These are phyloP conservation scores for Actinemys pallida DNA, from an alignment of 2,113 vertebrate genomes.

Conservation along the genomic window DNA sequence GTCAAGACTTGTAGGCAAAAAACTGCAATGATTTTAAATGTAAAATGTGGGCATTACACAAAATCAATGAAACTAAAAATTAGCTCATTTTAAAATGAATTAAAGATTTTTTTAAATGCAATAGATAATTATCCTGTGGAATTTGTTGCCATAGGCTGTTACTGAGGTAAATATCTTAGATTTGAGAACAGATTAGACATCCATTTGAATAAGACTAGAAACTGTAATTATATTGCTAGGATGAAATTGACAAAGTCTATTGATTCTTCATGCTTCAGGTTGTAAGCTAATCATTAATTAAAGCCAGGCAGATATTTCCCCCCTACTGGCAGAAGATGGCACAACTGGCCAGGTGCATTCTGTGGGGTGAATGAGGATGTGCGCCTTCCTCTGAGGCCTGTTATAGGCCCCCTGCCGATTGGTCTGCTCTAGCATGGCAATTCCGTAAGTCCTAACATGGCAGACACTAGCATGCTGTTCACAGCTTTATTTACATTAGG, in stretches of 20 bases:
- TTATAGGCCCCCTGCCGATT: conserved; percentile 2
- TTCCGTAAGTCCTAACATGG: not conserved
- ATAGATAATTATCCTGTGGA: conserved; percentile 54
- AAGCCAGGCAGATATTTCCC: conserved; percentile 13
- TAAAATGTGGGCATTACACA: not conserved
- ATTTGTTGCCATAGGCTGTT: conserved; percentile 16
- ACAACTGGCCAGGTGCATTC: not conserved
- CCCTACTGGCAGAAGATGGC: not conserved
- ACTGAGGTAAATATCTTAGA: not conserved
- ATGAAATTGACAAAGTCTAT: not conserved
- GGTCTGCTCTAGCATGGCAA: conserved; percentile 5
- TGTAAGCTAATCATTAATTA: not conserved
- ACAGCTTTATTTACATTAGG: conserved; percentile 23
- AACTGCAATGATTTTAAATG: not conserved
- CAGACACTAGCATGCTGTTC: conserved; percentile 9
- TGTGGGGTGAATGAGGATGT: not conserved
- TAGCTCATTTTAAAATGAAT: not conserved
- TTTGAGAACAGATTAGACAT: not conserved
- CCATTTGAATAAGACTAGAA: not conserved
- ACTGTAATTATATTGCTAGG: not conserved
- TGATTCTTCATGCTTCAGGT: not conserved
- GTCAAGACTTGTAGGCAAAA: not conserved
- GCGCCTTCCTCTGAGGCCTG: not conserved
- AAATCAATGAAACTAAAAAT: not conserved
- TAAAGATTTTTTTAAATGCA: not conserved